These are phyloP conservation scores for Menidia menidia DNA, from an alignment of 2,797 vertebrate genomes.

Conservation along the genomic window DNA sequence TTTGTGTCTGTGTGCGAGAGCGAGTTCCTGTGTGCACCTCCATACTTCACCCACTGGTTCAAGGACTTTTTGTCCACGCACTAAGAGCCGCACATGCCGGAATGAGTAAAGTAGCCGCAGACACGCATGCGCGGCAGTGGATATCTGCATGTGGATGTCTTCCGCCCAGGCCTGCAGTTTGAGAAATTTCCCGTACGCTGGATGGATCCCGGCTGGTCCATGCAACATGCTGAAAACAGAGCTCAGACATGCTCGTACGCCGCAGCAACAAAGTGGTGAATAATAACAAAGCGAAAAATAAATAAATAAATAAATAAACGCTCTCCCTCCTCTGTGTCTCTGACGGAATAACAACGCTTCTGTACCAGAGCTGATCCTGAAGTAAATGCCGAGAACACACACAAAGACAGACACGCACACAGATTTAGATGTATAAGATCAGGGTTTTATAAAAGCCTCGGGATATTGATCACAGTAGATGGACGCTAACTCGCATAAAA, in stretches of 20 bases:
- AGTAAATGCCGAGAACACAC: slow-evolving; percentile 29
- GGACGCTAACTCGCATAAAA: slow-evolving; percentile 74
- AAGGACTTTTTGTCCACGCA: slow-evolving; percentile 88
- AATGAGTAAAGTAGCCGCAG: slow-evolving; percentile 41
- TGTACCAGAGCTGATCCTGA: slow-evolving; percentile 47
- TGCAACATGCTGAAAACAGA: slow-evolving; percentile 38
- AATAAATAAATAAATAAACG: background rate
- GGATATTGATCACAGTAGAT: slow-evolving; percentile 77
- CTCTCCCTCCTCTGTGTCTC: slow-evolving; percentile 27
- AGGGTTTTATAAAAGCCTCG: slow-evolving; percentile 78
- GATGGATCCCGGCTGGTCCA: slow-evolving; percentile 56
- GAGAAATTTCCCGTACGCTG: slow-evolving; percentile 40
- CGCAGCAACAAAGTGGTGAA: slow-evolving; percentile 30
- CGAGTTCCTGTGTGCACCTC: slow-evolving; percentile 24
- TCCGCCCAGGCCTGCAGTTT: slow-evolving; percentile 31
- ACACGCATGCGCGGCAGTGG: slow-evolving; percentile 7
- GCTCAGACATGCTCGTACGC: slow-evolving; percentile 22
- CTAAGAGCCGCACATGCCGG: slow-evolving; percentile 33
- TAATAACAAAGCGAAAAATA: slow-evolving; percentile 17
- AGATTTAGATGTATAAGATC: slow-evolving; percentile 53
- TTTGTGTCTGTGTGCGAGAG: slow-evolving; percentile 3
- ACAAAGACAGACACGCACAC: slow-evolving; percentile 10
- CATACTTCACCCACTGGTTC: slow-evolving; percentile 68
- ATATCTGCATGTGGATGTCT: slow-evolving; percentile 18
- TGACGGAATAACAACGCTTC: slow-evolving; percentile 62